phyloP scores from a whole-genome alignment of 2,888 invertebrate species.

The Ectemnius cavifrons region DNA sequence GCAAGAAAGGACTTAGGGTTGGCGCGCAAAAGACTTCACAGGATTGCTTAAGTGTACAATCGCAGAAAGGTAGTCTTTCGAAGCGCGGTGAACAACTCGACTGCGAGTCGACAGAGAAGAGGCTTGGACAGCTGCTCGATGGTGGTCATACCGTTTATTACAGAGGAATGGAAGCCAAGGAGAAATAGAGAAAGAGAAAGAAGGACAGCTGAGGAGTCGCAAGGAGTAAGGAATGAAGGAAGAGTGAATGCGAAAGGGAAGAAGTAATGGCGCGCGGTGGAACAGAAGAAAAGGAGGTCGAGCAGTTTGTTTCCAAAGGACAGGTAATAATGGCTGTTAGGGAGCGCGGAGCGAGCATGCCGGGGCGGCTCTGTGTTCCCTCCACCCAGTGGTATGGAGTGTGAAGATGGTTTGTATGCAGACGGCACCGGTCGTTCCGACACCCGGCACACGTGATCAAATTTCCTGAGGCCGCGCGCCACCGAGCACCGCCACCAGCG shows the following conservation, averaged over 20 bases:
- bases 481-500: too few relatives aligned
- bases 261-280: slow-evolving; percentile 17
- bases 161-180: background rate
- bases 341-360: slow-evolving; percentile 11
- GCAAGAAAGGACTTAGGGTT: background rate
- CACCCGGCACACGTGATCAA: slow-evolving; percentile 72
- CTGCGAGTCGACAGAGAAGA: too few relatives aligned
- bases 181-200: background rate
- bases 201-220: background rate
- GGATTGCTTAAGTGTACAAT: background rate
- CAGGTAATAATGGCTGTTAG: slow-evolving; percentile 70
- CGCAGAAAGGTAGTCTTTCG: background rate
- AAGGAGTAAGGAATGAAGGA: background rate
- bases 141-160: background rate
- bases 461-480: slow-evolving; percentile 62
- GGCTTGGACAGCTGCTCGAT: too few relatives aligned
- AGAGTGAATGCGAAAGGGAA: background rate
- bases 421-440: slow-evolving; percentile 69
- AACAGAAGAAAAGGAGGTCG: slow-evolving; percentile 36
- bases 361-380: too few relatives aligned
- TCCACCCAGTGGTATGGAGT: slow-evolving; percentile 43
- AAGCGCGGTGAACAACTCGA: background rate
- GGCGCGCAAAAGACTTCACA: background rate
- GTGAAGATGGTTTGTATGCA: slow-evolving; percentile 69
- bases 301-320: slow-evolving; percentile 67